Base-by-base conservation (phyloP, 2,888 invertebrate species). In the Eristalis tenax region DNA sequence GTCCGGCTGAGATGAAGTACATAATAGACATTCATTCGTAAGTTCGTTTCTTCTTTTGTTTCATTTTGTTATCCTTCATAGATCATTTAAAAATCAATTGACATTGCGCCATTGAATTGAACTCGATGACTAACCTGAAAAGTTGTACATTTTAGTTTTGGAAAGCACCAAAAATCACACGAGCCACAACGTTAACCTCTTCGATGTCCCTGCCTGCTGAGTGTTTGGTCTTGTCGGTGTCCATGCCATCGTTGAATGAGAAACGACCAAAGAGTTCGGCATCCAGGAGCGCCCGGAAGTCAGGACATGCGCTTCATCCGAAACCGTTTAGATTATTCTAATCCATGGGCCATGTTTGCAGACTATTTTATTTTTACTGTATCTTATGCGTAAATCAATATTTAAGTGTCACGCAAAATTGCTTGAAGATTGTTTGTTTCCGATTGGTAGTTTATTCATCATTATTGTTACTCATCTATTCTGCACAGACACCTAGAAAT, bases 141-240 rank as follows among this genome's bases (percentile, higher is more conserved):
- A 65, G 18, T 26, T 63, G 32, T 50, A 26, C n/a, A 40, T 76
- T 50, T 38, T 89, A 93, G 91, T 92, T 91, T 89, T 93, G 92
- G 93, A 92, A 91, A 86, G 91, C 92, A 56, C 92, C 92, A 13
- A 92, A 92, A 84, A 91, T 93, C 74, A 91, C 92, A 87, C 90
- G 93, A 82, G 91, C 93, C 84, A 92, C 93, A 80, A 93, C 93
- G 28, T 86, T 93, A 76, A 92, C 93, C 83, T 91, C 93, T 80
- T 93, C 93, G 80, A 93, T 93, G 92, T 93, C 93, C 71, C 90
- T 93, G 89, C 93, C 93, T 74, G 93, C 93, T 50, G 93, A 93
- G 88, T 93, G 93, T 86, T 90, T 93, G 69, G 93, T 93, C n/a
- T 84, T 93, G 35, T 93, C 93, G 13, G 92, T 93, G 4, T 93